These are phyloP conservation scores for Picus viridis DNA, from an alignment of 2,797 vertebrate species.

Conservation along the genomic window DNA sequence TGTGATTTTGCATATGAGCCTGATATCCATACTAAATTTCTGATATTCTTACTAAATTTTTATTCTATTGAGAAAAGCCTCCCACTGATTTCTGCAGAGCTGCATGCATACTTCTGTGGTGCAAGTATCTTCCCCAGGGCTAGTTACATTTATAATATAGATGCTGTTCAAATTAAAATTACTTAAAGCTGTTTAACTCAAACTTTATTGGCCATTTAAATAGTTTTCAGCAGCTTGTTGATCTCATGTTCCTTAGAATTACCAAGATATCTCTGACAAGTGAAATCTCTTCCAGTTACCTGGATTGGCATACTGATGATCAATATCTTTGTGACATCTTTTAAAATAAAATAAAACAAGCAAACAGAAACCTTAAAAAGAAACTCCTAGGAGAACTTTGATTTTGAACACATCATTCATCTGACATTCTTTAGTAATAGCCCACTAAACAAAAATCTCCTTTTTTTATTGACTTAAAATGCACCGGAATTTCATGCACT, in stretches of 20 bases:
- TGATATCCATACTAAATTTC: background rate
- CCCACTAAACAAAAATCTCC: background rate
- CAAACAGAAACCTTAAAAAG: background rate
- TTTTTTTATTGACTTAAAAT: background rate
- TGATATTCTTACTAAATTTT: background rate
- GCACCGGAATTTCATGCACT: background rate
- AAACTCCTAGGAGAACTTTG: background rate
- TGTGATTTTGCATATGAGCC: background rate
- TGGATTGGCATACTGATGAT: background rate
- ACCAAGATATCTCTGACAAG: background rate
- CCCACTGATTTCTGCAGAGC: background rate
- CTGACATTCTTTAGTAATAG: background rate
- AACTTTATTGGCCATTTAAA: background rate
- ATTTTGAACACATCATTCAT: background rate
- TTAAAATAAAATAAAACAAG: background rate
- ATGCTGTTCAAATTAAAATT: background rate
- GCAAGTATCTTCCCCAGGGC: background rate
- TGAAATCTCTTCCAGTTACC: background rate
- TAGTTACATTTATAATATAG: background rate
- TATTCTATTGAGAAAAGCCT: background rate
- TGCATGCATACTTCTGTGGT: background rate
- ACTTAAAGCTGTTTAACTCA: background rate
- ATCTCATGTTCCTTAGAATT: background rate
- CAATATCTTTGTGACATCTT: background rate
- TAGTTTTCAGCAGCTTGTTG: background rate